phyloP scores from a whole-genome alignment of 2,797 vertebrate species.

The Gallirallus australis region DNA sequence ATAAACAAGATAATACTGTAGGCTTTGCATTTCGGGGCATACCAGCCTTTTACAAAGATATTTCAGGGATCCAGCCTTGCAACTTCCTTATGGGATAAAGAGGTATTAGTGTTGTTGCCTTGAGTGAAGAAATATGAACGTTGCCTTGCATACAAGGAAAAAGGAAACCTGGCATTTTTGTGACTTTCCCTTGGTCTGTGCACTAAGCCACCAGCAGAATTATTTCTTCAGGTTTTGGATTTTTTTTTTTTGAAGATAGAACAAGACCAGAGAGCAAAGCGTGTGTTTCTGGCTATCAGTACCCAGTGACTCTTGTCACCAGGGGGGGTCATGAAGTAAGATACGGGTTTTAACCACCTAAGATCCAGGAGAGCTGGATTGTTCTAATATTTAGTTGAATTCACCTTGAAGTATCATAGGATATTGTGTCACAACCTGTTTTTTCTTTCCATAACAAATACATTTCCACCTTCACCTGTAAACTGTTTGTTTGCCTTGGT shows the following conservation, averaged over 20 bases:
- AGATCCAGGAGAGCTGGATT: background rate
- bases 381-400: background rate
- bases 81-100: background rate
- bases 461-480: background rate
- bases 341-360: background rate
- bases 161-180: background rate
- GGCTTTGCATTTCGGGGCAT: slow-evolving; percentile 31
- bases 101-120: background rate
- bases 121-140: background rate
- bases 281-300: background rate
- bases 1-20: slow-evolving; percentile 34
- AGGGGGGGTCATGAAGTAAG: background rate
- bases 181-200: background rate
- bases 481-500: background rate
- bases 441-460: background rate
- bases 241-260: background rate
- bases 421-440: accelerated
- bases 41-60: background rate
- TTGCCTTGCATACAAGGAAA: background rate
- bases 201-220: background rate
- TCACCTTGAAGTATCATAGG: background rate
- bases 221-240: background rate
- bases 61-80: background rate
- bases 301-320: background rate
- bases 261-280: background rate